phyloP scores from a whole-genome alignment of 1,140 invertebrate species.

The Sycobia sp. region DNA sequence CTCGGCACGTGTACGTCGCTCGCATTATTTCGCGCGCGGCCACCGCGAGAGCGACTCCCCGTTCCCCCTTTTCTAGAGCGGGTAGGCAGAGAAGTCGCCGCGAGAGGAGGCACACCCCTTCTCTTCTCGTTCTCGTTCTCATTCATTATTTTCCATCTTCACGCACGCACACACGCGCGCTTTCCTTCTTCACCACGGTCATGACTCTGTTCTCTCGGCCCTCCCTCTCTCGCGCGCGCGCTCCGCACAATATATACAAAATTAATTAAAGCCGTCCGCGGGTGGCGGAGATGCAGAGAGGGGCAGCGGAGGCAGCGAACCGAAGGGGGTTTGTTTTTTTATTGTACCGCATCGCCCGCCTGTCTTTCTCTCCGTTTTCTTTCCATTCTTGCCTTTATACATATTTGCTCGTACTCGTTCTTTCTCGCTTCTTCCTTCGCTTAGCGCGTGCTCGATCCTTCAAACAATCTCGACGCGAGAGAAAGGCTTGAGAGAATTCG shows the following conservation, averaged over 20 bases:
- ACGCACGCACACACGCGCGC: no score
- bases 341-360: constrained; percentile 32
- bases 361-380: no score
- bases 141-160: constrained; percentile 32
- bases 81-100: background rate
- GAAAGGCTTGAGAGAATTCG: background rate
- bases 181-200: constrained; percentile 9
- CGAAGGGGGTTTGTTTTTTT: constrained; percentile 21
- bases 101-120: background rate
- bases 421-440: no score
- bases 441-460: constrained; percentile 31
- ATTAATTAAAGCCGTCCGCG: constrained; percentile 57
- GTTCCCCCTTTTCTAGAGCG: background rate
- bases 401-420: no score
- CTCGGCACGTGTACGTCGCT: no score
- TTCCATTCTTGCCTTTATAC: no score
- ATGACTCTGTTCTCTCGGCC: constrained; percentile 43
- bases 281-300: constrained; percentile 20
- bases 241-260: no score
- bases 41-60: constrained; percentile 14
- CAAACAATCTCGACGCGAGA: constrained; percentile 14
- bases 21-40: background rate
- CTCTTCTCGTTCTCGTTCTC: constrained; percentile 8
- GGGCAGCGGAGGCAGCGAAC: no score
- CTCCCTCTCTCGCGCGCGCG: constrained; percentile 35